These are phyloP conservation scores for Drosophila yakuba DNA, from an alignment of 1,140 invertebrate genomes.

Conservation along the genomic window DNA sequence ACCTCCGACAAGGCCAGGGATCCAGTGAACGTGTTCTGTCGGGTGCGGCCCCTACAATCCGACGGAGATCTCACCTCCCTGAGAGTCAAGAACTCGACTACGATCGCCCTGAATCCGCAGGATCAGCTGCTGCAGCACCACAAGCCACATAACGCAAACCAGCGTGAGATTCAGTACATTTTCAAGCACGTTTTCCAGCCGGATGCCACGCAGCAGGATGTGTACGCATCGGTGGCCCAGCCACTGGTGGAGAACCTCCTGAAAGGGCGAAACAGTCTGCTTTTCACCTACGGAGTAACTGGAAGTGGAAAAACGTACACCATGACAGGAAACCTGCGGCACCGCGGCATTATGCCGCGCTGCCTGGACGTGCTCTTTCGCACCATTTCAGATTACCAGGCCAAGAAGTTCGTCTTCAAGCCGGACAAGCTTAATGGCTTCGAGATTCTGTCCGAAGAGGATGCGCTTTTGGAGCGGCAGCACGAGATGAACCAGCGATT, in stretches of 20 bases:
- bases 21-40: slow-evolving; percentile 94
- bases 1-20: slow-evolving; percentile 52
- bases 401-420: slow-evolving; percentile 94
- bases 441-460: slow-evolving; percentile 94
- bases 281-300: slow-evolving; percentile 98
- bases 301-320: slow-evolving; percentile 98
- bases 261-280: slow-evolving; percentile 93
- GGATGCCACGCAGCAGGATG: slow-evolving; percentile 90
- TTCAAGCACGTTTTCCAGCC: slow-evolving; percentile 95
- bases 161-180: slow-evolving; percentile 90
- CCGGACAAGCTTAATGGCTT: slow-evolving; percentile 97
- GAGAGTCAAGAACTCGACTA: slow-evolving; percentile 89
- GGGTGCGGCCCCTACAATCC: slow-evolving; percentile 91
- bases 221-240: slow-evolving; percentile 92
- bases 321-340: slow-evolving; percentile 91
- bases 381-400: slow-evolving; percentile 91
- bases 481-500: slow-evolving; percentile 83
- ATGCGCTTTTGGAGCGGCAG: slow-evolving; percentile 93
- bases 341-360: slow-evolving; percentile 94
- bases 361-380: slow-evolving; percentile 97
- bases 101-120: slow-evolving; percentile 87
- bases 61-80: slow-evolving; percentile 89
- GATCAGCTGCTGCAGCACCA: slow-evolving; percentile 87
- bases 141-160: slow-evolving; percentile 85
- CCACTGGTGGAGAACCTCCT: slow-evolving; percentile 94